Evolutionary conservation across 2,888 invertebrate species (phyloP), one percentile per base, ranked within the genome.

Genomic region (Heliconius ismenius): DNA sequence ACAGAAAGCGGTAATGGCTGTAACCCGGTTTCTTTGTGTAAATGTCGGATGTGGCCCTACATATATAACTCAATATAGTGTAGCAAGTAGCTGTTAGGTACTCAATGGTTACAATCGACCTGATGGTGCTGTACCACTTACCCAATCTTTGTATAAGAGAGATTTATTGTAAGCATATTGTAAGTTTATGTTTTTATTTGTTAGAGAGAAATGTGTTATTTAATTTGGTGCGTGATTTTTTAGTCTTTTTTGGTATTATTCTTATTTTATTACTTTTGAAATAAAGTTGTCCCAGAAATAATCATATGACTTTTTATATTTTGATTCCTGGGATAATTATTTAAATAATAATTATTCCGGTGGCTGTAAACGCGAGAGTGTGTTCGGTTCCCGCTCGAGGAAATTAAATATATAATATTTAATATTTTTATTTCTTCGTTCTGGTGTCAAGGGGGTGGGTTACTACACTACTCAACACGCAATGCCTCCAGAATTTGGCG

Each of bases 21-120:
- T 78, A 78, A 76, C 78, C 75, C 63, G 75, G 75, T 78, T 76
- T 58, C 75, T 78, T 76, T 78, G 73, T 76, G 75, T 72, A 67
- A 72, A 75, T 73, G 54, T 69, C 62, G 74, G 64, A 76, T 76
- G 72, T 74, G 76, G 78, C 78, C 76, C 76, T 74, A 68, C 54
- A 64, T 63, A 43, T 76, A 74, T 72, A 72, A 76, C 76, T 76
- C 65, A 72, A 72, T 73, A 73, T 68, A 63, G 43, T 67, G 9
- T 58, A 64, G 76, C 76, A 69, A 68, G 39, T 39, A 39, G 39
- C 73, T 76, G 58, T 70, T 64, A 58, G 75, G 73, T 70, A 69
- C 73, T 58, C 49, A 76, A 78, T 70, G 76, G 74, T 76, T 74
- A 70, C 74, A 54, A 67, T 64, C 74, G 65, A 68, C 73, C 75